phyloP scores from a whole-genome alignment of 2,113 vertebrate species.

The Labeo catla region DNA sequence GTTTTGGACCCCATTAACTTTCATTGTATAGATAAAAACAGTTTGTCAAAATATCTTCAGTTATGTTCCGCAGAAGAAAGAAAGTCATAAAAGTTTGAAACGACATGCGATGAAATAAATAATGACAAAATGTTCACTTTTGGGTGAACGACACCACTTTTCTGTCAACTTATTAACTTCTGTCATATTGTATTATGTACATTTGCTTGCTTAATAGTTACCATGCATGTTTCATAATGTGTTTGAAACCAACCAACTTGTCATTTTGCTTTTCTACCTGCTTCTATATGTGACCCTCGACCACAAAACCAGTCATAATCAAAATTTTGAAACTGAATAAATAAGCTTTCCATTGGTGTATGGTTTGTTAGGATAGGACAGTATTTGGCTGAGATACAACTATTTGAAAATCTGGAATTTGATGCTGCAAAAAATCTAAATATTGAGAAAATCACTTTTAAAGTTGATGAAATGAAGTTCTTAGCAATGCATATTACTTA shows the following conservation, averaged over 20 bases:
- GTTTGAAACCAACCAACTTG: not conserved
- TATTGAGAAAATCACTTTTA: no score
- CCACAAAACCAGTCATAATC: no score
- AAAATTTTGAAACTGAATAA: no score
- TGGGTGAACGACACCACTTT: not conserved
- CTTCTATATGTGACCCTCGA: not conserved
- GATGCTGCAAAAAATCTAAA: no score
- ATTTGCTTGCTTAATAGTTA: not conserved
- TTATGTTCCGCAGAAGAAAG: not conserved
- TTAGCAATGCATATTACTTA: no score
- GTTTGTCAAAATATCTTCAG: no score
- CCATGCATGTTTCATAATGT: not conserved
- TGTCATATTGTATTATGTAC: not conserved
- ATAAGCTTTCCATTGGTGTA: no score
- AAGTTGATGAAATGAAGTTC: no score
- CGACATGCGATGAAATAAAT: not conserved
- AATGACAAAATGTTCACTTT: not conserved
- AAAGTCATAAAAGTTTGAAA: not conserved
- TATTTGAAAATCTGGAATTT: no score
- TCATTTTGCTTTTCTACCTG: not conserved
- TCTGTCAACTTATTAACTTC: not conserved
- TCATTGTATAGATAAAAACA: not conserved
- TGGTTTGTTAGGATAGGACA: no score
- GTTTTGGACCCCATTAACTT: not conserved
- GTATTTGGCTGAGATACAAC: no score